Evolutionary conservation across 2,888 invertebrate species (phyloP).

Genomic region (Cistogaster globosa): DNA sequence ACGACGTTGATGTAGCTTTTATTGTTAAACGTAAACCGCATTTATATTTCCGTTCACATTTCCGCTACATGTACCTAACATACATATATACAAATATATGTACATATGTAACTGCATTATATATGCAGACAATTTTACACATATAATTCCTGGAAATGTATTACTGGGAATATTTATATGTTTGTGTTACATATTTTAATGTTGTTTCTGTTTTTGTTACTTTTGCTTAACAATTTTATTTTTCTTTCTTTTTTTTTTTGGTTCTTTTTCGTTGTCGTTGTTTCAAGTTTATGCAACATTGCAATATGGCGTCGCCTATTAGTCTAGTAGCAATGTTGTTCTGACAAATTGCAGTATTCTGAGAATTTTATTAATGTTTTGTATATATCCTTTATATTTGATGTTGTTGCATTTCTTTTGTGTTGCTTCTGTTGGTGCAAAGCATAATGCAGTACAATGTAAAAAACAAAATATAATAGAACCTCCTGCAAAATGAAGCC

Average conservation of each 20-base stretch:
- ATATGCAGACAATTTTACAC: conserved; percentile 2
- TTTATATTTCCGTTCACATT: conserved; percentile 70
- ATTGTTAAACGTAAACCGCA: conserved; percentile 70
- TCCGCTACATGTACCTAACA: conserved; percentile 56
- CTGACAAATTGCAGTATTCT: conserved; percentile 70
- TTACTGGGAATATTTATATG: neutral
- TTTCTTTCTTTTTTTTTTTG: conserved; percentile 12
- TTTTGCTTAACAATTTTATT: conserved; percentile 55
- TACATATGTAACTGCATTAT: conserved; percentile 4
- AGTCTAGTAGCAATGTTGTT: conserved; percentile 68
- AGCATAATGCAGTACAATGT: conserved; percentile 33
- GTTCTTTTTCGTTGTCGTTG: conserved; percentile 21
- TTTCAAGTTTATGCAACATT: conserved; percentile 61
- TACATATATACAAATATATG: conserved; percentile 4
- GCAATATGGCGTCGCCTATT: conserved; percentile 69
- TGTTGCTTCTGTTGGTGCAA: conserved; percentile 15
- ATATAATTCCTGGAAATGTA: conserved; percentile 19
- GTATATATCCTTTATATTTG: conserved; percentile 48
- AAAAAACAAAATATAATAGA: conserved; percentile 27
- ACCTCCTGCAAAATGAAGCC: conserved; percentile 23
- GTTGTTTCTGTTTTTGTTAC: conserved; percentile 30
- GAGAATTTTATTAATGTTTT: conserved; percentile 69
- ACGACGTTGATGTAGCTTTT: conserved; percentile 68
- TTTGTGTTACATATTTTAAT: conserved; percentile 19
- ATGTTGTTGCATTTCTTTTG: conserved; percentile 48